Evolutionary conservation across 2,888 invertebrate genomes (phyloP), one percentile per base, ranked within the genome.

Genomic region (Iselma pallidipennis): DNA sequence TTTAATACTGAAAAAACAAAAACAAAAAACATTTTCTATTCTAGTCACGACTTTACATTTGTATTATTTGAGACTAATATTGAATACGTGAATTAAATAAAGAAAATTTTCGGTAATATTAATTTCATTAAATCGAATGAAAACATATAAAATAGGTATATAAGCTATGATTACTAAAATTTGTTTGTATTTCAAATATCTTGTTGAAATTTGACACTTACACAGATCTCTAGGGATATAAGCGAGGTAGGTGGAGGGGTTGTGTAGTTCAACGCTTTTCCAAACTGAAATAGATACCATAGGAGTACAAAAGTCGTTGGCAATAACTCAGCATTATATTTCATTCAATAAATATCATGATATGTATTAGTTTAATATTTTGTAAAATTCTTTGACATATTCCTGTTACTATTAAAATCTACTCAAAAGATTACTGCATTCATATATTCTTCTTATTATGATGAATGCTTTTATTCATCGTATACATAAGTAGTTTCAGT

Each of bases 81-180:
- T 59, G 56, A 49, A 59, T 56, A 63, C 59, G 59, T 63, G 63
- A 58, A 58, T 49, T 61, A 56, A 57, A 55, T 49, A 33, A 51
- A 45, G 33, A 45, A 23, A 45, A 12, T 45, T 45, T 45, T 23
- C 45, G n/a, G 23, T 42, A 42, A 42, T 45, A 45, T 45, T 21
- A 19, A 23, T 45, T 45, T 45, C 45, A 45, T 45, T 45, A 23
- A 45, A 45, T 45, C 23, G 23, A 45, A 45, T 45, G 1, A n/a
- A 23, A 23, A 23, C 45, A 45, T n/a, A n/a, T n/a, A 57, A 61
- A 57, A 57, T 57, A 57, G 19, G n/a, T 45, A 42, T 42, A 16
- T 10, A 19, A 42, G 7, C 19, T 56, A 49, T 59, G 56, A 63
- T 63, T 63, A 59, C 54, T 54, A 57, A 52, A 53, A 59, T 59